A percentile compares a stretch with the other conserved stretches of the same genome.
Evolutionary conservation across 2,113 vertebrate genomes (phyloP).

Genomic region (Rafetus swinhoei): DNA sequence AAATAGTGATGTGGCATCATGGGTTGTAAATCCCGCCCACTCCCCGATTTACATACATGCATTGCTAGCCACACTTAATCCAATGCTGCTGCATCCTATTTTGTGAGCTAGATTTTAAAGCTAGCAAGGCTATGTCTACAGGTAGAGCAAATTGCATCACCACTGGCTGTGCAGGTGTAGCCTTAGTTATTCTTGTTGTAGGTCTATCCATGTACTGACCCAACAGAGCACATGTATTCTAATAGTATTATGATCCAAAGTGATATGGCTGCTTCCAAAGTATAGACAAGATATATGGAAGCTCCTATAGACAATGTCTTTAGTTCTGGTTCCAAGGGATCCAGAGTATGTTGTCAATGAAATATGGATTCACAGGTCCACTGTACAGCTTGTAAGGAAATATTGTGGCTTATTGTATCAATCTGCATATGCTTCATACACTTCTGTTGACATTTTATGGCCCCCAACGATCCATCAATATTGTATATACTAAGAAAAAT

Average conservation of each 20-base stretch:
- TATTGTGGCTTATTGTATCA: neutral
- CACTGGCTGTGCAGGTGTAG: neutral
- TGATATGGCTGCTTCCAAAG: neutral
- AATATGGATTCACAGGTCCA: neutral
- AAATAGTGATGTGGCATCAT: neutral
- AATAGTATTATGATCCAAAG: neutral
- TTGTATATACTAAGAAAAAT: neutral
- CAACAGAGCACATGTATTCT: neutral
- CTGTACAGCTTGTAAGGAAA: neutral
- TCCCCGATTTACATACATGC: neutral
- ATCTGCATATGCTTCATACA: neutral
- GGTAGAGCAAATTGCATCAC: neutral
- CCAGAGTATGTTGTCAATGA: neutral
- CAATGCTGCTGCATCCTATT: neutral
- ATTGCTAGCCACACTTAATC: no score
- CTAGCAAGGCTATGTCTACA: neutral
- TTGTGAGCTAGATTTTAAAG: neutral
- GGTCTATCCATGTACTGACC: neutral
- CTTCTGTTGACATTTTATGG: neutral
- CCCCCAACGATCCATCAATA: neutral
- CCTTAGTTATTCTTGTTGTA: neutral
- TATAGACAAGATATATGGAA: neutral
- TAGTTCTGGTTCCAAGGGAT: neutral
- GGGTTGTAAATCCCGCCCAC: no score
- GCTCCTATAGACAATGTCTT: neutral